Conservation (phyloP, 1,140 invertebrate genomes). For the Spodoptera frugiperda region DNA sequence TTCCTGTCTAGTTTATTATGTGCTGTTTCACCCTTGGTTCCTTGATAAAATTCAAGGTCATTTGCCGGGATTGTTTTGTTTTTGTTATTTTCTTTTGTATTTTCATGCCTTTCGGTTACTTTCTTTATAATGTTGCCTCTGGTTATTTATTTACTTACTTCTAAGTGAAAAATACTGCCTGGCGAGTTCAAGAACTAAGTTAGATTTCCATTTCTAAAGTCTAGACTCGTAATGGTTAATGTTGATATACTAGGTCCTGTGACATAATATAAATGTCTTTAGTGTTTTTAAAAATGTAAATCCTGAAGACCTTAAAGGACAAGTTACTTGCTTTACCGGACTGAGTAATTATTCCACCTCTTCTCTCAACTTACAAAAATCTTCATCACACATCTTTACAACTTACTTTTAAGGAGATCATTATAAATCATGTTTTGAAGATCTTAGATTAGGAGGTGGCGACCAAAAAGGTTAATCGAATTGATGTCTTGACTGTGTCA, state of each 20-base stretch:
- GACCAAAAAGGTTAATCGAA: slow-evolving; percentile 7
- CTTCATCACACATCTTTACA: no score
- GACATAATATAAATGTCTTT: no score
- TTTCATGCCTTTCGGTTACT: slow-evolving; percentile 10
- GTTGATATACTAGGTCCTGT: no score
- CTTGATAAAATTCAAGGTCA: slow-evolving; percentile 18
- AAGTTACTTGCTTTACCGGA: no score
- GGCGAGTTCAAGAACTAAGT: no score
- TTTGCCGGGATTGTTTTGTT: slow-evolving; percentile 7
- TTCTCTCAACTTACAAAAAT: no score
- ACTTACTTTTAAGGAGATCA: background rate
- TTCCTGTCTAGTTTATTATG: background rate
- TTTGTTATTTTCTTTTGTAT: slow-evolving; percentile 8
- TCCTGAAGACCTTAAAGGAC: no score
- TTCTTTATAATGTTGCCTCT: background rate
- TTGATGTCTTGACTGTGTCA: slow-evolving; percentile 1
- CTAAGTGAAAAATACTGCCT: background rate
- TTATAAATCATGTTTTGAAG: slow-evolving; percentile 5
- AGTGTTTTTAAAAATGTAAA: no score
- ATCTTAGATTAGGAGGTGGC: slow-evolving; percentile 2
- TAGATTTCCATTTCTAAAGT: no score
- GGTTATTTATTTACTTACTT: background rate
- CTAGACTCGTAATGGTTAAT: no score
- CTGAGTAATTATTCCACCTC: no score
- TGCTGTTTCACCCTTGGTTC: background rate